phyloP scores from a whole-genome alignment of 2,113 vertebrate species.

The Erythrolamprus reginae region DNA sequence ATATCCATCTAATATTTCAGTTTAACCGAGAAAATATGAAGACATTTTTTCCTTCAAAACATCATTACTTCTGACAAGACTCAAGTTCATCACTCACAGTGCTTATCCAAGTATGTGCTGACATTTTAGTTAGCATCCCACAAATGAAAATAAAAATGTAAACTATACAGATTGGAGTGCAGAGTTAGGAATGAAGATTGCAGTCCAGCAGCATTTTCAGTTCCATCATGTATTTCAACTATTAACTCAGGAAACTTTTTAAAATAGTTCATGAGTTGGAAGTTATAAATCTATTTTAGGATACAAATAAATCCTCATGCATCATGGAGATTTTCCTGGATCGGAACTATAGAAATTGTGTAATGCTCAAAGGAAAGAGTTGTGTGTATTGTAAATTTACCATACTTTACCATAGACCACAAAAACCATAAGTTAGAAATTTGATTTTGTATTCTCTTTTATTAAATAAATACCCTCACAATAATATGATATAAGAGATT shows the following conservation, averaged over 20 bases:
- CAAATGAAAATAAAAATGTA: not conserved
- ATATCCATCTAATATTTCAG: not conserved
- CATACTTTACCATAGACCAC: not conserved
- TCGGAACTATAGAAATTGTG: not conserved
- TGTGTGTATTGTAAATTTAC: not conserved
- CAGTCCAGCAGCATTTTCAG: not conserved
- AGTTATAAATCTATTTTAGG: not conserved
- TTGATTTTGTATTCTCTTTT: not conserved
- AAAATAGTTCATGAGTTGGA: not conserved
- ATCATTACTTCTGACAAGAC: not conserved
- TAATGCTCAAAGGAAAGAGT: not conserved
- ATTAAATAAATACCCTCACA: not conserved
- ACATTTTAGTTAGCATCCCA: not conserved
- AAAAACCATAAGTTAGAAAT: not conserved
- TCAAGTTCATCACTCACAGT: not conserved
- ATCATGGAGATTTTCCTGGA: not conserved
- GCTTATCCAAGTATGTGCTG: not conserved
- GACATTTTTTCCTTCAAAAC: not conserved
- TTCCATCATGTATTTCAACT: not conserved
- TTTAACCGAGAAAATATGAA: not conserved
- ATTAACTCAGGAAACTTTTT: not conserved
- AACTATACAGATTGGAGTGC: not conserved
- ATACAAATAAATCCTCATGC: not conserved
- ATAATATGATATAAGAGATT: not conserved
- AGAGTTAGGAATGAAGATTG: not conserved